Base-by-base conservation (phyloP, 1,140 invertebrate species). In the Globodera rostochiensis region DNA sequence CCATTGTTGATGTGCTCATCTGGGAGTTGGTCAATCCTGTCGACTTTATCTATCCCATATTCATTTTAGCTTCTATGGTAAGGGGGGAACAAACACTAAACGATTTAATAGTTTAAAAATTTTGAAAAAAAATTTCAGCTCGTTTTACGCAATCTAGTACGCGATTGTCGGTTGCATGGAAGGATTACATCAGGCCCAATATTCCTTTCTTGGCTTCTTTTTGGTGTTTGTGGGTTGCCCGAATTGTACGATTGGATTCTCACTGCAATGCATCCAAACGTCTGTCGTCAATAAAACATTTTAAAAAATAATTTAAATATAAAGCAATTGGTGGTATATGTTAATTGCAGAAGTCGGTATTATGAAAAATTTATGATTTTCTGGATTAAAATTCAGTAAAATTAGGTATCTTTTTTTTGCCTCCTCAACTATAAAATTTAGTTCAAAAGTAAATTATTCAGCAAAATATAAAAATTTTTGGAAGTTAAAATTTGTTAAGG, bases 1-100 rank as follows among this genome's bases (percentile, higher is more conserved):
- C 85, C 25, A 67, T 85, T 49, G 83, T 84, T 53, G 82, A 87
- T 19, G 69, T 71, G 25, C 8, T 71, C 36, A 47, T 71, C 36
- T 71, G 49, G 7, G 84, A 82, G 60, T 64, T 83, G 6, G 60
- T 80, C 15, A 77, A 77, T 49, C 73, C 82, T 1, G 85, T 86
- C 11, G 85, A 86, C 67, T 86, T 86, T 64, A 77, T 86, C 45
- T 86, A 86, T 78, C 84, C 84, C 0, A 25, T 86, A n/a, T 81
- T 86, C 82, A 36, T 85, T 60, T 67, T 50, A 47, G 73, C 79
- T n/a, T 82, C 74, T 8, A 86, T 86, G 84, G 84, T 85, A 80
- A 36, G 36, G 36, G 36, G 36, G 36, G 36, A 3, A 3, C 2
- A 3, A 3, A 36, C 36, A 36, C 36, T 66, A 66, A 21, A 66